Percentiles rank a stretch among this genome's conserved stretches.
Conservation (phyloP, 2,797 vertebrate genomes). For the Anguilla marmorata region DNA sequence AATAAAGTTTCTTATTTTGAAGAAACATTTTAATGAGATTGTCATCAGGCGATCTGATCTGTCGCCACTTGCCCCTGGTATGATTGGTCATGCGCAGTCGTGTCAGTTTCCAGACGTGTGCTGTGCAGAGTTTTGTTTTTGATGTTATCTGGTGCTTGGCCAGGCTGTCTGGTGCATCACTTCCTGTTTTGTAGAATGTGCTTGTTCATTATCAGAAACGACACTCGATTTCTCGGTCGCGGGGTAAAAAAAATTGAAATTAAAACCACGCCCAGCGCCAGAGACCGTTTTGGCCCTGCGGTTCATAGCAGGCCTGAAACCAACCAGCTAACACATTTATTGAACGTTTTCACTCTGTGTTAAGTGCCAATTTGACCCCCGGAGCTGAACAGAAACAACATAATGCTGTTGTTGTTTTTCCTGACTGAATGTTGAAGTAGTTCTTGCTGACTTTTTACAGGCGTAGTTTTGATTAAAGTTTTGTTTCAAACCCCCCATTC, state of each 20-base stretch:
- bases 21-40: not conserved
- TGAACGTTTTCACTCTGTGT: not conserved
- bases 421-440: not conserved
- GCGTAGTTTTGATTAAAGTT: not conserved
- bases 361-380: not conserved
- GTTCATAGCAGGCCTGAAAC: not conserved
- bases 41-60: not conserved
- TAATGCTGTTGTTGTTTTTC: not conserved
- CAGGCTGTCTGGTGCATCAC: conserved; percentile 50
- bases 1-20: not conserved
- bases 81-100: not conserved
- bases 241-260: not conserved
- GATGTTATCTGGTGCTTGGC: conserved; percentile 62
- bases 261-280: not conserved
- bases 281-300: not conserved
- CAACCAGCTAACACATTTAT: not conserved
- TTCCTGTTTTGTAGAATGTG: conserved; percentile 67
- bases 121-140: conserved; percentile 19
- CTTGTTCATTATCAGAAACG: conserved; percentile 54
- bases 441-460: not conserved
- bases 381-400: not conserved
- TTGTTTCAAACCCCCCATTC: not conserved
- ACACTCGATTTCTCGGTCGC: not conserved
- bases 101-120: conserved; percentile 4
- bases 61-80: not conserved